Conservation (phyloP, 2,888 invertebrate species). For the Amphipyra berbera region DNA sequence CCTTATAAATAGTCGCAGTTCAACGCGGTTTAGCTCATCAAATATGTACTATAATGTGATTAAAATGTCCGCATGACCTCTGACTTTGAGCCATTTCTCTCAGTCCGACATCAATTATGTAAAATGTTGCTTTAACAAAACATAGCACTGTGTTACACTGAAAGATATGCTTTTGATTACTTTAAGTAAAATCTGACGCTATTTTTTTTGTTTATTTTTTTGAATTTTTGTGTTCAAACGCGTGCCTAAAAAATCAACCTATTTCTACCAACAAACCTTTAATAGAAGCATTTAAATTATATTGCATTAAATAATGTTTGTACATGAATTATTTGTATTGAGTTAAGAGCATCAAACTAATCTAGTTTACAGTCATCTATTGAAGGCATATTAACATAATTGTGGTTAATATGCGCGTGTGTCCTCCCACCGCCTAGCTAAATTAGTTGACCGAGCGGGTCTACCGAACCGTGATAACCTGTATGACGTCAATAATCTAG, state of each 20-base stretch:
- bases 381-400: no score
- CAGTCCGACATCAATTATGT: slow-evolving; percentile 57
- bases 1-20: slow-evolving; percentile 19
- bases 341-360: no score
- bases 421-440: not conserved
- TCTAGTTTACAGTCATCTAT: no score
- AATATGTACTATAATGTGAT: slow-evolving; percentile 56
- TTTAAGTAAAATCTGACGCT: not conserved
- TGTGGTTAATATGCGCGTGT: not conserved
- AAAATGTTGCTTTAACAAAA: slow-evolving; percentile 50
- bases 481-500: slow-evolving; percentile 50
- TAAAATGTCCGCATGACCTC: slow-evolving; percentile 53
- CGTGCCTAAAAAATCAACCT: no score
- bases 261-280: no score
- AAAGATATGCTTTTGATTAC: slow-evolving; percentile 37
- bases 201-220: not conserved
- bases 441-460: not conserved
- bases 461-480: slow-evolving; percentile 25
- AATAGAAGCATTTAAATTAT: no score
- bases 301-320: no score
- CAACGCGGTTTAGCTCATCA: slow-evolving; percentile 26
- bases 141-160: slow-evolving; percentile 28
- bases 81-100: slow-evolving; percentile 52
- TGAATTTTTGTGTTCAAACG: not conserved
- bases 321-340: no score